Base-by-base conservation (phyloP, 2,113 vertebrate species). In the Melozone crissalis region DNA sequence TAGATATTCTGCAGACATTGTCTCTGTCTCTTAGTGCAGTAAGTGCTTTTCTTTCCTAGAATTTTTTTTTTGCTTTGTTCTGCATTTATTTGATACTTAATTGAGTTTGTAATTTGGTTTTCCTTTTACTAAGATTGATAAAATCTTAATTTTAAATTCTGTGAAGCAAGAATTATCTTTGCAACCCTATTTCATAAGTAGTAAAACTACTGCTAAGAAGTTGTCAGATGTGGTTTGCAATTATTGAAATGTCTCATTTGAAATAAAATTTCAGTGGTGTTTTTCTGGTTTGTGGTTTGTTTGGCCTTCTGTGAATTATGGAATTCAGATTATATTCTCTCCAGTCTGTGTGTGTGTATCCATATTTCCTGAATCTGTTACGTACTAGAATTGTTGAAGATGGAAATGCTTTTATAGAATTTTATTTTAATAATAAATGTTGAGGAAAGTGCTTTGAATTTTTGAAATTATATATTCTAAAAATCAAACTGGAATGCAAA, bases 1-100 rank as follows among this genome's bases (percentile, higher is more conserved):
- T 99, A 94, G 99, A 99, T 97, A 99, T 99, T 96, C 97, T 99
- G 72, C 99, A 99, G 98, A 99, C 99, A 0, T 98, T 99, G 63
- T 99, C 99, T 8, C 96, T 99, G 39, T 99, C 99, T 3, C 98
- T 99, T 49, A 99, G 99, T 30, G 99, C 99, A 18, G 99, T 99
- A 97, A 98, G 99, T 98, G 17, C n/a, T 71, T 87, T 76, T 44
- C 26, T 78, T 72, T 81, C 2, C 4, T 47, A 28, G 26, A 71
- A 43, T 2, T 19, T 69, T 71, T 69, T 71, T 62, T 85, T 30
- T 43, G 2, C 39, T 71, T 92, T 73, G 3, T 37, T 92, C 73
- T 62, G 5, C 30, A 22, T 75, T 62, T 81, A 35, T 69, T 59
- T 90, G 12, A 15, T 67, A 73, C 9, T 75, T 88, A 47, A 10